Conservation (phyloP, 1,140 invertebrate genomes). For the Sminthurinus signatus region DNA sequence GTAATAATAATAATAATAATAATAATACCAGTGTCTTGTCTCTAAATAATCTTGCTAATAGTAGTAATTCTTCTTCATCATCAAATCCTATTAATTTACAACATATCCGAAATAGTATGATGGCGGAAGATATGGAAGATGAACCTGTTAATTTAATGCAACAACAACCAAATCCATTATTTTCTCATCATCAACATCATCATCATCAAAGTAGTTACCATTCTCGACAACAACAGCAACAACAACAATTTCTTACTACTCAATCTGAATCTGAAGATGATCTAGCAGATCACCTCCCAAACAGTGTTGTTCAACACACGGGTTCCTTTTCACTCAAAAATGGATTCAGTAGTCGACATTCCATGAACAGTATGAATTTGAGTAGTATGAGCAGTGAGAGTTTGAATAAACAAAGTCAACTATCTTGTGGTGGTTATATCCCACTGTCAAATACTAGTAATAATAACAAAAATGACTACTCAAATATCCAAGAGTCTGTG, state of each 20-base stretch:
- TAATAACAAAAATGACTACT: too few species aligned
- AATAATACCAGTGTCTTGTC: too few species aligned
- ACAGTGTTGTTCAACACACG: neutral
- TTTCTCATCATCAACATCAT: slow-evolving; percentile 20
- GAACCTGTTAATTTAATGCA: slow-evolving; percentile 39
- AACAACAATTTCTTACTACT: neutral
- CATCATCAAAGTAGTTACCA: neutral
- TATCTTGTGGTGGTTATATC: slow-evolving; percentile 5
- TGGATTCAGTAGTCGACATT: too few species aligned
- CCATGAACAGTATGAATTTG: too few species aligned
- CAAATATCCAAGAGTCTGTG: neutral
- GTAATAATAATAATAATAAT: neutral
- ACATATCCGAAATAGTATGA: slow-evolving; percentile 3
- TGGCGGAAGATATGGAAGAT: slow-evolving; percentile 23
- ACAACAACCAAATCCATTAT: neutral
- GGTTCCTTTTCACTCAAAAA: neutral
- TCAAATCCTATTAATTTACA: slow-evolving; percentile 21
- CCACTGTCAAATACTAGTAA: neutral
- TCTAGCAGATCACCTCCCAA: neutral
- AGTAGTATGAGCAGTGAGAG: too few species aligned
- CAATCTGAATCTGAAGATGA: neutral
- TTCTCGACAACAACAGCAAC: neutral
- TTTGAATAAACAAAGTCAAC: neutral
- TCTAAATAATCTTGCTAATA: slow-evolving; percentile 1
- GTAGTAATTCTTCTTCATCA: neutral